These are phyloP conservation scores for Caenorhabditis sp. DNA, from an alignment of 2,888 invertebrate genomes.

Conservation along the genomic window DNA sequence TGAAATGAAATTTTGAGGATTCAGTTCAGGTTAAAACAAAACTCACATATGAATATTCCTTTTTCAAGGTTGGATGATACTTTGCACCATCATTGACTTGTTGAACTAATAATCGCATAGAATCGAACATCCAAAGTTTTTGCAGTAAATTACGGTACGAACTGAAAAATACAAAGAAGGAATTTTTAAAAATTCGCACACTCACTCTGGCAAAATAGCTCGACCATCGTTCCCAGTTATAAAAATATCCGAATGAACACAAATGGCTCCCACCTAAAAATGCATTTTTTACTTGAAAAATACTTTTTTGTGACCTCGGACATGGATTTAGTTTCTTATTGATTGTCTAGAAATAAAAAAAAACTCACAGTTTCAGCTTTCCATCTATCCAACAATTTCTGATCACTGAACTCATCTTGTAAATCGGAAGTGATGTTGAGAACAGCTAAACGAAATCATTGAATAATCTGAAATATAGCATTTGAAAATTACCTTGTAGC, in stretches of 20 bases:
- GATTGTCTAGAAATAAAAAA: slow-evolving; percentile 3
- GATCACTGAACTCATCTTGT: slow-evolving; percentile 75
- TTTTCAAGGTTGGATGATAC: background rate
- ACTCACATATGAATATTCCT: slow-evolving; percentile 2
- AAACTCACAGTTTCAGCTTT: slow-evolving; percentile 88
- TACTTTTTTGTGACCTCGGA: no score
- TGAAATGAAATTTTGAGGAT: slow-evolving; percentile 3
- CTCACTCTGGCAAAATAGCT: slow-evolving; percentile 34
- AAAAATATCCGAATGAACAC: slow-evolving; percentile 43
- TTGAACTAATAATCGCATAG: slow-evolving; percentile 26
- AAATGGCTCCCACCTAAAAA: slow-evolving; percentile 37
- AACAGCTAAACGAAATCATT: no score
- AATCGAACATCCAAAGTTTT: slow-evolving; percentile 49
- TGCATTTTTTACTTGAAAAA: background rate
- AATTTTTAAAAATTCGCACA: background rate
- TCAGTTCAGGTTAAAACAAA: background rate
- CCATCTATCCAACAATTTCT: slow-evolving; percentile 82
- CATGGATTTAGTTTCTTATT: no score
- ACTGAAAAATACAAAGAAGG: slow-evolving; percentile 7
- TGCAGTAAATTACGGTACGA: slow-evolving; percentile 35
- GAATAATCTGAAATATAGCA: no score
- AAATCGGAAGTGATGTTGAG: slow-evolving; percentile 77
- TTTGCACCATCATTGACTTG: background rate
- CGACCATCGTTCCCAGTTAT: slow-evolving; percentile 25
- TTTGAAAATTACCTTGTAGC: background rate